These are phyloP conservation scores for Brachynemurus nebulosus DNA, from an alignment of 2,888 invertebrate species.

Conservation along the genomic window DNA sequence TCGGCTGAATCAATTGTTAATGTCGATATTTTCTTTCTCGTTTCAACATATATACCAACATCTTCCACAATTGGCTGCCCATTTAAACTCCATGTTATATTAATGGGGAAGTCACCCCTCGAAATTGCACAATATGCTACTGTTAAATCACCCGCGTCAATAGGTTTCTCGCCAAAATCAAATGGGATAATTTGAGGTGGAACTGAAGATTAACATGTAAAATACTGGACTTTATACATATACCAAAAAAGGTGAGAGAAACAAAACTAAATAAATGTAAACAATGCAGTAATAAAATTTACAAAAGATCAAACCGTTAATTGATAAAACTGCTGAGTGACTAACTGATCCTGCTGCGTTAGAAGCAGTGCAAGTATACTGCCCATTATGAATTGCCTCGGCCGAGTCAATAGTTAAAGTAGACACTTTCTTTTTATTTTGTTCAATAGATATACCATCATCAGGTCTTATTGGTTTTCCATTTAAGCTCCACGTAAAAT, in stretches of 20 bases:
- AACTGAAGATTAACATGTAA: slow-evolving; percentile 24
- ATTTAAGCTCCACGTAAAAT: slow-evolving; percentile 64
- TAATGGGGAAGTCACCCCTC: slow-evolving; percentile 56
- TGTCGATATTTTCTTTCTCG: slow-evolving; percentile 37
- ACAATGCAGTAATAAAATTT: neutral
- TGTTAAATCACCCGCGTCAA: slow-evolving; percentile 49
- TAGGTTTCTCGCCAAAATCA: slow-evolving; percentile 53
- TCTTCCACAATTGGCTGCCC: slow-evolving; percentile 29
- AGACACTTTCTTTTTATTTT: slow-evolving; percentile 36
- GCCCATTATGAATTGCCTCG: slow-evolving; percentile 44
- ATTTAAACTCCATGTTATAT: slow-evolving; percentile 64
- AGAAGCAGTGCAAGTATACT: slow-evolving; percentile 47
- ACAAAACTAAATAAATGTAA: slow-evolving; percentile 5
- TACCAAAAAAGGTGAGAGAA: neutral
- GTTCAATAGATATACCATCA: slow-evolving; percentile 28
- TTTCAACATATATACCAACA: slow-evolving; percentile 28
- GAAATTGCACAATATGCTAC: slow-evolving; percentile 47
- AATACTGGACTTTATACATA: neutral
- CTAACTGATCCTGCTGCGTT: slow-evolving; percentile 49
- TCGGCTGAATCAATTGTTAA: slow-evolving; percentile 46
- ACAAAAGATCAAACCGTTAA: slow-evolving; percentile 39
- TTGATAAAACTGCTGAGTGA: slow-evolving; percentile 46
- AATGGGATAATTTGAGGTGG: slow-evolving; percentile 43
- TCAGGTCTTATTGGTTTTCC: slow-evolving; percentile 35
- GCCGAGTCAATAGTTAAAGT: slow-evolving; percentile 47